Percentiles rank a stretch among this genome's conserved stretches.
phyloP scores from a whole-genome alignment of 2,888 invertebrate species.

The Digitonthophagus gazella region DNA sequence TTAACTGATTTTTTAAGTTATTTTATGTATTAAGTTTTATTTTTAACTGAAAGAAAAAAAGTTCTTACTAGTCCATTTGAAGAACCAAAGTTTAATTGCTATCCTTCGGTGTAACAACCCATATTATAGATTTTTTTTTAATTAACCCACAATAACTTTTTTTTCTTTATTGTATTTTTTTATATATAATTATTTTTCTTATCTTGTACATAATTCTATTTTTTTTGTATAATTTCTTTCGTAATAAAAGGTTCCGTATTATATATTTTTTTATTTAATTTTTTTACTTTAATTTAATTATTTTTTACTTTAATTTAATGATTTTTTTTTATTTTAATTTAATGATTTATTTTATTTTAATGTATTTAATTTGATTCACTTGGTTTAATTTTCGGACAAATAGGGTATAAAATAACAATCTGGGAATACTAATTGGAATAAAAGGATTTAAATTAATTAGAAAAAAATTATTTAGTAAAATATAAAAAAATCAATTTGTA shows the following conservation, averaged over 20 bases:
- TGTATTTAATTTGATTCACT: constrained; percentile 24
- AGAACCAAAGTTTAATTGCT: constrained; percentile 50
- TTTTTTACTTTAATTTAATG: constrained; percentile 20
- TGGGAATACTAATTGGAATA: not conserved
- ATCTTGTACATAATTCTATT: constrained; percentile 22
- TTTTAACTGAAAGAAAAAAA: constrained; percentile 29
- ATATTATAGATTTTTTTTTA: constrained; percentile 33
- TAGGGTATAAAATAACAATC: constrained; percentile 41
- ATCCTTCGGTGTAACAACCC: constrained; percentile 32
- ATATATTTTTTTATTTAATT: constrained; percentile 20
- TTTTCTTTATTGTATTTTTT: constrained; percentile 19
- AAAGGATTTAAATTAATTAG: constrained; percentile 11
- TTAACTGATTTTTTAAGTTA: constrained; percentile 33
- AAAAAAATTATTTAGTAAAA: constrained; percentile 21
- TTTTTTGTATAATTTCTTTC: constrained; percentile 27
- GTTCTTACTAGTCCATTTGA: constrained; percentile 50
- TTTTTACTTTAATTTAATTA: constrained; percentile 26
- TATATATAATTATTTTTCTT: constrained; percentile 21
- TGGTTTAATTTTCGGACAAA: constrained; percentile 48
- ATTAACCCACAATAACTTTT: constrained; percentile 25
- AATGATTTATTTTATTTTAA: constrained; percentile 12
- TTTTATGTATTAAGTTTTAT: constrained; percentile 36
- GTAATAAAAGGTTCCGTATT: constrained; percentile 27
- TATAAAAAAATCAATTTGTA: constrained; percentile 20
- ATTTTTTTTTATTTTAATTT: constrained; percentile 23